Base-by-base conservation (phyloP, 2,113 vertebrate genomes). In the Excalfactoria chinensis region DNA sequence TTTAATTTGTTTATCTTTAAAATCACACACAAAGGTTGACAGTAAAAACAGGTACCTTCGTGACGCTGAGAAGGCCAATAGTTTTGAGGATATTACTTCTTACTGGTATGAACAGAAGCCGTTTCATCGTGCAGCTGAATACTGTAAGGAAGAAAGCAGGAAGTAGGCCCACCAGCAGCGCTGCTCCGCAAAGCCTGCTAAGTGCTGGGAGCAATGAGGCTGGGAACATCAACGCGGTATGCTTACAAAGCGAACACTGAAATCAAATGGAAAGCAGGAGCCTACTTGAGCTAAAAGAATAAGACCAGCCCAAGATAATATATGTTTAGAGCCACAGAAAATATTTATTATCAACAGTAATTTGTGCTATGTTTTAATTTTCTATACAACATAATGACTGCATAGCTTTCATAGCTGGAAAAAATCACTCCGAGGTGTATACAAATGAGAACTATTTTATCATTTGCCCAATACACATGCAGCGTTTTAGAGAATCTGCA, bases 331-430 rank as follows among this genome's bases (percentile, higher is more conserved):
- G 91, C 70, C 85, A 95, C 86, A 73, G 67, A 41, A 95, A 92
- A 20, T 72, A 81, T 95, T 96, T 96, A 97, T 95, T 90, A 91
- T 89, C 79, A 93, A 78, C 82, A 90, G 76, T 86, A 72, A 76
- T 68, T 86, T 86, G 72, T 74, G 69, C 84, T 76, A 51, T 59
- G 69, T 66, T 94, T 96, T 84, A 89, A 81, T 86, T 76, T 67
- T 91, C 87, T 86, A 41, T 91, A 92, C 97, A 88, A 95, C 44
- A 46, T 55, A 97, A 71, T 95, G 95, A 90, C 72, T 95, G 93
- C 93, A 78, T 84, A 96, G 93, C 89, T 97, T 95, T 72, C 91
- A 84, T 79, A 91, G 96, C 90, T 83, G 75, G 91, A 95, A 94
- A 77, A 93, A 91, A 92, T 84, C 95, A 91, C 90, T 95, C 93